A percentile compares a stretch with the other conserved stretches of the same genome.
These are phyloP conservation scores for Sitta europaea DNA, from an alignment of 2,113 vertebrate species.

Conservation along the genomic window DNA sequence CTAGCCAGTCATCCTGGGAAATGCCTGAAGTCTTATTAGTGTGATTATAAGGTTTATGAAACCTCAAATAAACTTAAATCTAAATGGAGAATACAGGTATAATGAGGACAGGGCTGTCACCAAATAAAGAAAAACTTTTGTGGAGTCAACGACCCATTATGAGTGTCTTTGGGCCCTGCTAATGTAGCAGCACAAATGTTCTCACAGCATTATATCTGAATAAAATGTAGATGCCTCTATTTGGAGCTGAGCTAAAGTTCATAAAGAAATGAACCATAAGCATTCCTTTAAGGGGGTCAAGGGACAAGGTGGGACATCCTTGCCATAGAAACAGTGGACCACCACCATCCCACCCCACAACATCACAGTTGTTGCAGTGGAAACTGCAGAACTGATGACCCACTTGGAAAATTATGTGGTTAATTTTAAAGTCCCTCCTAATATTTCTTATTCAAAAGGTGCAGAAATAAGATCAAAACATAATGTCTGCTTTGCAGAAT, in stretches of 20 bases:
- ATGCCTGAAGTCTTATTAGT: neutral
- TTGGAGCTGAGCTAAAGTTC: neutral
- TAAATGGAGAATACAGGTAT: neutral
- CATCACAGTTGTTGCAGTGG: neutral
- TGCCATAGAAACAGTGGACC: neutral
- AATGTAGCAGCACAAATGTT: neutral
- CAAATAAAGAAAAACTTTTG: neutral
- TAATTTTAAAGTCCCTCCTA: neutral
- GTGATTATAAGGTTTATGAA: neutral
- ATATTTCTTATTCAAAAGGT: neutral
- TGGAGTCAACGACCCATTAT: neutral
- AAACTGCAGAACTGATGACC: neutral
- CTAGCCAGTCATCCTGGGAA: neutral
- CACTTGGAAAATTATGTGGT: neutral
- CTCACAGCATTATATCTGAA: neutral
- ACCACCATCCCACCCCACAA: neutral
- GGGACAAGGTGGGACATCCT: neutral
- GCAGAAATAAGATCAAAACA: neutral
- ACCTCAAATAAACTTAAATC: neutral
- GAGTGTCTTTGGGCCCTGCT: neutral
- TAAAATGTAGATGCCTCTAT: neutral
- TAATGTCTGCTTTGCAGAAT: neutral
- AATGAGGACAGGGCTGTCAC: neutral
- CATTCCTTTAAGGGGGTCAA: neutral
- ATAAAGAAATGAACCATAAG: neutral